A percentile compares a stretch with the other conserved stretches of the same genome.
These are phyloP conservation scores for Hydropotes inermis DNA, from an alignment of 2,113 vertebrate genomes.

Conservation along the genomic window DNA sequence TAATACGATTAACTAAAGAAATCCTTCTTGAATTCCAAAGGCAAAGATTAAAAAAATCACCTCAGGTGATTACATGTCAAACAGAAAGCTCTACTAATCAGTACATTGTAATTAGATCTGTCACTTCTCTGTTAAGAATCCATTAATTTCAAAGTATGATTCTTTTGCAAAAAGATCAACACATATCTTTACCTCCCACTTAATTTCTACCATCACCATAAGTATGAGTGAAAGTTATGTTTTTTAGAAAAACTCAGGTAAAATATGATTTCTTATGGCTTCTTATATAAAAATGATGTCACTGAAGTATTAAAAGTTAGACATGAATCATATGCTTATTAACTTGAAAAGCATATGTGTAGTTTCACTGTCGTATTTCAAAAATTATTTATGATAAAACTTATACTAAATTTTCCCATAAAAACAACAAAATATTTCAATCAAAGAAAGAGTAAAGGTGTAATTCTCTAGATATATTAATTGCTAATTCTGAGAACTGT, in stretches of 20 bases:
- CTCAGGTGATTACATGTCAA: neutral
- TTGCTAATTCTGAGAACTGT: neutral
- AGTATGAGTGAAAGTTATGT: neutral
- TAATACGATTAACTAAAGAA: neutral
- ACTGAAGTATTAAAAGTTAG: neutral
- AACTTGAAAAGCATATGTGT: neutral
- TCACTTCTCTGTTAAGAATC: neutral
- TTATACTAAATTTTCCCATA: neutral
- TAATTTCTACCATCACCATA: neutral
- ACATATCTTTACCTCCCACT: neutral
- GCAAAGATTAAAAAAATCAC: neutral
- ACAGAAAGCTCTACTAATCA: neutral
- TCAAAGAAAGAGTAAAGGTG: neutral
- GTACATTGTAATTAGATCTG: neutral
- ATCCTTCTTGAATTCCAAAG: neutral
- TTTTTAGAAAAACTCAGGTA: neutral
- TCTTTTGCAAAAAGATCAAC: neutral
- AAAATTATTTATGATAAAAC: neutral
- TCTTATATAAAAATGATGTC: neutral
- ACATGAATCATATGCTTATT: neutral
- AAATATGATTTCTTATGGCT: neutral
- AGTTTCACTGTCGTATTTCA: neutral
- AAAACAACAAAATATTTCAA: neutral
- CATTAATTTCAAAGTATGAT: neutral
- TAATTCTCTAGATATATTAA: neutral